These are phyloP conservation scores for Chionodraco myersi DNA, from an alignment of 2,113 vertebrate genomes.

Conservation along the genomic window DNA sequence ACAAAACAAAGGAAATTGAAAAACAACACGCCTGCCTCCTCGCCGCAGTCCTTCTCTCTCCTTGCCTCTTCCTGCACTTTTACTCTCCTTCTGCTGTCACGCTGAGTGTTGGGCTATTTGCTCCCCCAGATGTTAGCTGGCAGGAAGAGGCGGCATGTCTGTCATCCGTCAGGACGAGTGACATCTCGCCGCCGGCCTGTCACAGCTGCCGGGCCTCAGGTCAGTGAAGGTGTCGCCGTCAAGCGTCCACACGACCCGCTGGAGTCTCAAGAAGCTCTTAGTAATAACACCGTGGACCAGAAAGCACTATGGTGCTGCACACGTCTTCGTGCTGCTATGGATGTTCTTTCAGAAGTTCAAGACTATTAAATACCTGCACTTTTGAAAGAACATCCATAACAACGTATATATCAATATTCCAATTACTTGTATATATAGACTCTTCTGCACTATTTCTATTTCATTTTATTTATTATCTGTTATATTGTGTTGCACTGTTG, in stretches of 20 bases:
- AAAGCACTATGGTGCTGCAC: neutral
- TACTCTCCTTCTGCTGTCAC: slow-evolving; percentile 46
- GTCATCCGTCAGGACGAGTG: slow-evolving; percentile 75
- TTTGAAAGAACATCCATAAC: no score
- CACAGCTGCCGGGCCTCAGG: slow-evolving; percentile 73
- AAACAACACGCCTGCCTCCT: slow-evolving; percentile 4
- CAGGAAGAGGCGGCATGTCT: slow-evolving; percentile 66
- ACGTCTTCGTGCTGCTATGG: neutral
- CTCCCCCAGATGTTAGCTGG: slow-evolving; percentile 70
- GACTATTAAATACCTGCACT: no score
- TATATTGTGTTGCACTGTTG: no score
- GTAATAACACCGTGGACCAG: neutral
- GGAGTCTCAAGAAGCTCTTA: no score
- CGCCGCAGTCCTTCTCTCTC: neutral
- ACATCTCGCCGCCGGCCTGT: slow-evolving; percentile 69
- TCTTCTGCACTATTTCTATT: no score
- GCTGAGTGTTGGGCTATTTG: slow-evolving; percentile 49
- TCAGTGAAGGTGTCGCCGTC: slow-evolving; percentile 49
- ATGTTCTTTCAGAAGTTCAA: no score
- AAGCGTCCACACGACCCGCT: slow-evolving; percentile 5
- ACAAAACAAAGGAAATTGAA: neutral
- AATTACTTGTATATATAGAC: no score
- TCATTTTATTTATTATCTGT: no score
- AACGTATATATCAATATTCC: no score
- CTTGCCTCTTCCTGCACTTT: slow-evolving; percentile 5